Percentiles rank a stretch among this genome's conserved stretches.
Conservation (phyloP, 2,113 vertebrate species). For the Eurypyga helias region DNA sequence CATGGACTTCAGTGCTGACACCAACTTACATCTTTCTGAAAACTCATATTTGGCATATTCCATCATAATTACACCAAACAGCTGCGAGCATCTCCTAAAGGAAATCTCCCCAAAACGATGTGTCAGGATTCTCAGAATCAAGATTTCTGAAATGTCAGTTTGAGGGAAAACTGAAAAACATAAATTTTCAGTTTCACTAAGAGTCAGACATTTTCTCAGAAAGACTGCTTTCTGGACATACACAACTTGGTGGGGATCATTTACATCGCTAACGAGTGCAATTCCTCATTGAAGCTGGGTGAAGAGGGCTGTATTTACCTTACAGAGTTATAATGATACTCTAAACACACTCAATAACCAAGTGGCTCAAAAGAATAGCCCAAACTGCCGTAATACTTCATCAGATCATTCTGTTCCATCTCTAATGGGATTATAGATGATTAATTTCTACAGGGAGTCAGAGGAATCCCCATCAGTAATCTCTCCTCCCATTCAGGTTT, state of each 20-base stretch:
- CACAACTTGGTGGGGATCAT: background rate
- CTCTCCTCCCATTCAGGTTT: background rate
- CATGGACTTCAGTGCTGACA: background rate
- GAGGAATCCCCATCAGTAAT: background rate
- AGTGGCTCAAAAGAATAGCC: background rate
- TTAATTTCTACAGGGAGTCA: background rate
- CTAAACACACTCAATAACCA: background rate
- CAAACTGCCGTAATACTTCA: background rate
- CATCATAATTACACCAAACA: background rate
- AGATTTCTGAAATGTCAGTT: background rate
- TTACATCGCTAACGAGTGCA: rapidly evolving
- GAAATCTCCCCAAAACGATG: background rate
- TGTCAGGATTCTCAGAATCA: background rate
- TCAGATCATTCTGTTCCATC: background rate
- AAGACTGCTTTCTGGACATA: rapidly evolving
- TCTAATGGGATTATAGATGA: background rate
- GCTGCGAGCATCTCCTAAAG: background rate
- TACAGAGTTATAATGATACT: background rate
- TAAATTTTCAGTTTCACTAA: background rate
- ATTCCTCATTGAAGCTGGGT: background rate
- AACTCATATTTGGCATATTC: background rate
- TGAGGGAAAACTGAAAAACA: background rate
- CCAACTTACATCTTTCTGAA: background rate
- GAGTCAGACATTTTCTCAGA: background rate
- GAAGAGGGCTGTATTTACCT: background rate